Base-by-base conservation (phyloP, 2,797 vertebrate species). In the Danio choprae region DNA sequence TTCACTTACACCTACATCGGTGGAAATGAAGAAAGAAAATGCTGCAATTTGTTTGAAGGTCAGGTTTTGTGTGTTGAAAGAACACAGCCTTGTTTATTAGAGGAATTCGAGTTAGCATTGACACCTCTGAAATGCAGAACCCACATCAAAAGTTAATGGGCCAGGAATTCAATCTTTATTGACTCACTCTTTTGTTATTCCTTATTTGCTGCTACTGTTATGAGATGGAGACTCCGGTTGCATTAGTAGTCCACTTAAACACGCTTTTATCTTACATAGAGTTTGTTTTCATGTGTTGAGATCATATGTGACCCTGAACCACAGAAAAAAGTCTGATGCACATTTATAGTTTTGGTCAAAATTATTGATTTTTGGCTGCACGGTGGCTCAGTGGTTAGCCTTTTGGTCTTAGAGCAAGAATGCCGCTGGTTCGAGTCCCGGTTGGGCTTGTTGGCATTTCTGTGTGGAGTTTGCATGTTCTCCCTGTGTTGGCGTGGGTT, bases 171-270 rank as follows among this genome's bases (percentile, higher is more conserved):
- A 9, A 13, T 29, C 20, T 50, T 68, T 36, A 16, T 29, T 38
- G 46, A 51, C 65, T 69, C 22, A 69, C 65, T 38, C 29, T 69
- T 69, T 46, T 69, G 46, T 12, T 29, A 0, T 51, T 69, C 5
- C 46, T 15, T 6, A 29, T 38, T 69, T 51, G 22, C 22, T n/a
- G 46, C 50, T n/a, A 12, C 12, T 67, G 8, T 48, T 51, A n/a
- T 69, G 29, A 69, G 65, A 51, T 69, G 22, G 38, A 38, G 46
- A 38, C 22, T 51, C 65, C 13, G 10, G 44, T 50, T 22, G 50
- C 7, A n/a, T 51, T 9, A 12, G 46, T n/a, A 51, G 29, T 16
- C 9, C 12, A 12, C 9, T 29, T 9, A 38, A 51, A 12, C 29
- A 22, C 0, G 8, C 7, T 50, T 67, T 63, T 43, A 63, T 63